phyloP scores from a whole-genome alignment of 2,797 vertebrate genomes.

The Vipera latastei region DNA sequence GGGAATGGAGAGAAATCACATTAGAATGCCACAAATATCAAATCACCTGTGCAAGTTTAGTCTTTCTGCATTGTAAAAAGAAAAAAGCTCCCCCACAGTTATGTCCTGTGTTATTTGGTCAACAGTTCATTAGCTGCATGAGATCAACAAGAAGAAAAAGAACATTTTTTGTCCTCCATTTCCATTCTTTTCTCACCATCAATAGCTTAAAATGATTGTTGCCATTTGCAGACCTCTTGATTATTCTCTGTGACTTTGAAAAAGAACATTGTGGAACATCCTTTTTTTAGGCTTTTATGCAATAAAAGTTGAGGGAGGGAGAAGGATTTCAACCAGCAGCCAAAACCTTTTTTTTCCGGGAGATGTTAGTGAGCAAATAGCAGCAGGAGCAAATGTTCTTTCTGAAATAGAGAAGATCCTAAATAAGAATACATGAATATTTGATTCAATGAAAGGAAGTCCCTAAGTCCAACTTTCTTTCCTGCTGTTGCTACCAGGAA shows the following conservation, averaged over 20 bases:
- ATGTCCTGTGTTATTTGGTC: neutral
- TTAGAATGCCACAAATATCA: neutral
- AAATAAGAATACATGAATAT: neutral
- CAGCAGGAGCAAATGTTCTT: neutral
- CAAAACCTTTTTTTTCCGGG: neutral
- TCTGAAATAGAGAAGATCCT: neutral
- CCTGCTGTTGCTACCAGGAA: neutral
- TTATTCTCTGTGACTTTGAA: neutral
- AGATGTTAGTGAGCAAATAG: neutral
- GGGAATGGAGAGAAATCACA: neutral
- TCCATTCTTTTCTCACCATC: neutral
- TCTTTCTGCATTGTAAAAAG: neutral
- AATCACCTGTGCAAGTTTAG: neutral
- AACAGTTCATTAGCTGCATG: neutral
- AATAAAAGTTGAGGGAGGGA: neutral
- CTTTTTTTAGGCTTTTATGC: neutral
- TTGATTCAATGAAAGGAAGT: neutral
- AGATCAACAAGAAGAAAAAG: neutral
- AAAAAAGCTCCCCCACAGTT: neutral
- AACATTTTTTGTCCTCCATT: neutral
- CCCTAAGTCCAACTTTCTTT: neutral
- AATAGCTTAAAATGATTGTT: neutral
- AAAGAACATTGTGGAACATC: neutral
- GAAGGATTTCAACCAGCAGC: neutral
- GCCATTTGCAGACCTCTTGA: neutral